Percentiles rank a stretch among this genome's conserved stretches.
Evolutionary conservation across 2,888 invertebrate genomes (phyloP).

Genomic region (Aphidoletes aphidimyza): DNA sequence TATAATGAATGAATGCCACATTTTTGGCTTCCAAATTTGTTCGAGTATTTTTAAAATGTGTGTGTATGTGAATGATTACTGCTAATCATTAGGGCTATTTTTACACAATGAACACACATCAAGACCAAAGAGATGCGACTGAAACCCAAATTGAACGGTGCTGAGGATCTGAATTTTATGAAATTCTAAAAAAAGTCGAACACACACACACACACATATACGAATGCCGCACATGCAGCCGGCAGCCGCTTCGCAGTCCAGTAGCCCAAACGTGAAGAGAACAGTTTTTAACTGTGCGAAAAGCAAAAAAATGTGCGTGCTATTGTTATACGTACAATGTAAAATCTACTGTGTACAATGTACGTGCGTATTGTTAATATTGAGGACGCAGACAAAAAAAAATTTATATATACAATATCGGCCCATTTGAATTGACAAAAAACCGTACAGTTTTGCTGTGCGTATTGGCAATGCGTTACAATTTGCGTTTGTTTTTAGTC

Average conservation of each 20-base stretch:
- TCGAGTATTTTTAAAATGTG: too few relatives aligned
- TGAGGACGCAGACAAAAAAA: slow-evolving; percentile 24
- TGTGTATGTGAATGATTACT: too few relatives aligned
- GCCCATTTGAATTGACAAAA: slow-evolving; percentile 19
- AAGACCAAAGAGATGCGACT: neutral
- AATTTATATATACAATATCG: neutral
- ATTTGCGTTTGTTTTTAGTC: slow-evolving; percentile 5
- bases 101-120: neutral
- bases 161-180: neutral
- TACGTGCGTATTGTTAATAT: slow-evolving; percentile 43
- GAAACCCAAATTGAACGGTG: too few relatives aligned
- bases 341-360: too few relatives aligned
- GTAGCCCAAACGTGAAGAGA: neutral
- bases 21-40: too few relatives aligned
- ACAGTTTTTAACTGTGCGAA: neutral
- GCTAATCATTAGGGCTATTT: neutral
- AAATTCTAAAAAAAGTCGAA: neutral
- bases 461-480: neutral
- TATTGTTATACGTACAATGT: neutral
- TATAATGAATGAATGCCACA: too few relatives aligned
- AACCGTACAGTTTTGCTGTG: slow-evolving; percentile 45
- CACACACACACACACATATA: neutral
- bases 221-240: too few relatives aligned
- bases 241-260: slow-evolving; percentile 9
- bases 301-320: slow-evolving; percentile 7